Base-by-base conservation (phyloP, 2,888 invertebrate genomes). In the Crocallis elinguaria region DNA sequence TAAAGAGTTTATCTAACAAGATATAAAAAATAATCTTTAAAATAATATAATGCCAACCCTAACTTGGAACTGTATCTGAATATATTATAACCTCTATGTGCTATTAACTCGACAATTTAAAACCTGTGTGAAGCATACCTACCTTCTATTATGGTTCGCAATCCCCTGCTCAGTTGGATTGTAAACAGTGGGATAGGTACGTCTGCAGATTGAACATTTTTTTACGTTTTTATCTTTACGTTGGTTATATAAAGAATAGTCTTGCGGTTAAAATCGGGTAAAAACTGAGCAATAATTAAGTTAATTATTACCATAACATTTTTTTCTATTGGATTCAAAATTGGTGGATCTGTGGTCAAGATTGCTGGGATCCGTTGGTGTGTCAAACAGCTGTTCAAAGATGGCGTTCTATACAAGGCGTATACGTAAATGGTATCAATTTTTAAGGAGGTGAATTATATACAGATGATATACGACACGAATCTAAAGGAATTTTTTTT, bases 21-120 rank as follows among this genome's bases (percentile, higher is more conserved):
- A n/a, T n/a, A n/a, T n/a, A n/a, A n/a, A n/a, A n/a, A n/a, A n/a
- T n/a, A n/a, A n/a, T n/a, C n/a, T n/a, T n/a, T n/a, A n/a, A n/a
- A n/a, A n/a, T n/a, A n/a, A n/a, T n/a, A n/a, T n/a, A 14, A 7
- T 37, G 13, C 3, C 45, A 52, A 45, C 65, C 66, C 73, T 66
- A 62, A 56, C 66, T 73, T 62, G 52, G 61, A 77, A 75, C 71
- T 71, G 71, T 76, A 69, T 72, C 73, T 73, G 69, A 76, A 76
- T 80, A 77, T 74, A 75, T 74, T 73, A 75, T 48, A 59, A 50
- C 60, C 55, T 45, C 58, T 60, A 57, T 56, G 60, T 57, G 59
- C 60, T 55, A 69, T 72, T 71, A 73, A 69, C 63, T 69, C 65
- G 48, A 54, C 53, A 68, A 72, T 72, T 60, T 68, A 71, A 60